Percentiles rank a stretch among this genome's conserved stretches.
phyloP scores from a whole-genome alignment of 2,888 invertebrate genomes.

The Vanessa cardui region DNA sequence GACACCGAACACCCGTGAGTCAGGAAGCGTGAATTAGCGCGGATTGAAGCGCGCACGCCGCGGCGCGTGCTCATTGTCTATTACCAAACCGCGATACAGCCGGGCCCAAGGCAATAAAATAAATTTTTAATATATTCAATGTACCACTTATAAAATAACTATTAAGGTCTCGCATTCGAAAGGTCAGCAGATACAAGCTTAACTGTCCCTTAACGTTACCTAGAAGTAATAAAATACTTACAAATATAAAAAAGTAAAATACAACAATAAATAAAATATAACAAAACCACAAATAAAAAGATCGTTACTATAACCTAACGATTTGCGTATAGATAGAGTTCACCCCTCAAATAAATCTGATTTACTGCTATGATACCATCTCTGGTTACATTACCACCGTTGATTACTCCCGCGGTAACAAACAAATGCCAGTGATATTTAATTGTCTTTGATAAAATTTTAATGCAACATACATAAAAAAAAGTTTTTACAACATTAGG shows the following conservation, averaged over 20 bases:
- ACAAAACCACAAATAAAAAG: neutral
- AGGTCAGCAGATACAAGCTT: too few species aligned
- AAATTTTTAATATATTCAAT: neutral
- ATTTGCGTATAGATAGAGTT: constrained; percentile 42
- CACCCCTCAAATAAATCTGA: constrained; percentile 48
- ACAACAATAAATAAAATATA: neutral
- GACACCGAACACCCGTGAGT: constrained; percentile 43
- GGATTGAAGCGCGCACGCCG: constrained; percentile 44
- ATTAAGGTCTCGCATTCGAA: too few species aligned
- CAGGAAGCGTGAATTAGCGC: constrained; percentile 58
- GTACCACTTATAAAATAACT: too few species aligned
- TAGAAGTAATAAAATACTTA: too few species aligned
- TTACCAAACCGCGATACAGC: constrained; percentile 33
- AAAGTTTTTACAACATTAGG: too few species aligned
- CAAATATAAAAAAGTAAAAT: neutral
- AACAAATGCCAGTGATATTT: constrained; percentile 36
- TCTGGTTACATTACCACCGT: constrained; percentile 56
- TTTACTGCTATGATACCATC: constrained; percentile 50
- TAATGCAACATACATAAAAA: neutral
- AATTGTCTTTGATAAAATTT: constrained; percentile 37
- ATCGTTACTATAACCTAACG: constrained; percentile 18
- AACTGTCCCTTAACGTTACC: too few species aligned
- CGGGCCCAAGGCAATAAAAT: constrained; percentile 4
- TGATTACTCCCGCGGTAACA: constrained; percentile 45
- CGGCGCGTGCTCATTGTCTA: constrained; percentile 52